Evolutionary conservation across 1,140 invertebrate genomes (phyloP).

Genomic region (Papilio aristodemus): DNA sequence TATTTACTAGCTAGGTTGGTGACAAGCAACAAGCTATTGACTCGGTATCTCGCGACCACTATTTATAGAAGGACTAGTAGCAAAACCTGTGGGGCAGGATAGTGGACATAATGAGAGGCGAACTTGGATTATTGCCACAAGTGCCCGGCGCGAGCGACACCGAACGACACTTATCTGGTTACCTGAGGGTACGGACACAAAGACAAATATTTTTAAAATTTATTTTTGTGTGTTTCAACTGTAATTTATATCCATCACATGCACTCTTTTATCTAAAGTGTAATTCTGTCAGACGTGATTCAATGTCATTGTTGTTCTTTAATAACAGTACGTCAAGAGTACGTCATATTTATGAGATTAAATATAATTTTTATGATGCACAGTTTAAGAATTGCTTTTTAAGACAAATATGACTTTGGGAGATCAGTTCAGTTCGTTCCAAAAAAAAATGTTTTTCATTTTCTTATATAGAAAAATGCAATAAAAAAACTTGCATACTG

Average conservation of each 20-base stretch:
- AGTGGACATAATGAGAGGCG: constrained; percentile 64
- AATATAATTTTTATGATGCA: constrained; percentile 22
- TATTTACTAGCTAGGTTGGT: constrained; percentile 35
- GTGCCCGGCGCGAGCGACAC: constrained; percentile 51
- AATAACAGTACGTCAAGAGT: neutral
- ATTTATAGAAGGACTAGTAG: constrained; percentile 74
- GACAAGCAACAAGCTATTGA: constrained; percentile 42
- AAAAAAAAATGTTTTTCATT: neutral
- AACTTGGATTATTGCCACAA: constrained; percentile 66
- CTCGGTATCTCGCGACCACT: constrained; percentile 43
- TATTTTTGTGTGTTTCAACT: constrained; percentile 42
- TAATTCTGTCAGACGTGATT: constrained; percentile 36
- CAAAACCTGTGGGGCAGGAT: constrained; percentile 71
- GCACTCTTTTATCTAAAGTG: constrained; percentile 40
- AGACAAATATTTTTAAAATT: constrained; percentile 47
- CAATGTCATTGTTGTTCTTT: constrained; percentile 33
- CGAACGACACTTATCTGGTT: constrained; percentile 49
- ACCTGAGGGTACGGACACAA: constrained; percentile 44
- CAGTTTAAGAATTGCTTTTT: neutral
- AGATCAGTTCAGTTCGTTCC: neutral
- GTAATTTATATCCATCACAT: constrained; percentile 46
- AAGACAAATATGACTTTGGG: neutral
- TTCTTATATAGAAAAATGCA: neutral
- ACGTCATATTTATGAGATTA: constrained; percentile 5
- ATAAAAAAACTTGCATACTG: neutral